phyloP scores from a whole-genome alignment of 2,113 vertebrate species.

The Desmodus rotundus region DNA sequence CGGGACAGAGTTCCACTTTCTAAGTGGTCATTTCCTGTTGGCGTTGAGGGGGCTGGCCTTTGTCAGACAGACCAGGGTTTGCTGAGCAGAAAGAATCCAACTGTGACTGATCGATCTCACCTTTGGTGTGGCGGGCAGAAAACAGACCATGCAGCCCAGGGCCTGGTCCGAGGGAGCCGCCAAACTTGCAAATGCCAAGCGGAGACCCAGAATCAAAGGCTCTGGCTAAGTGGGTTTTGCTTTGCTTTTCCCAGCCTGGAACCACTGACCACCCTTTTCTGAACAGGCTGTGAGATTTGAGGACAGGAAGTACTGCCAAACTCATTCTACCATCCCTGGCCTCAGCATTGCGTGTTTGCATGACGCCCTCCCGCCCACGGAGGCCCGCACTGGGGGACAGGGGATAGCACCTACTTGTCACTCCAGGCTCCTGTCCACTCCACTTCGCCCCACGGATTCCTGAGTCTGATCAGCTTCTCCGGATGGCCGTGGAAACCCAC shows the following conservation, averaged over 20 bases:
- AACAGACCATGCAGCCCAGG: neutral
- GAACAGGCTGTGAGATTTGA: neutral
- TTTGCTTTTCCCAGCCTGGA: slow-evolving; percentile 37
- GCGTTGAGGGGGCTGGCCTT: neutral
- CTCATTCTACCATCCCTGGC: rapidly evolving
- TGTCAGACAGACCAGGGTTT: neutral
- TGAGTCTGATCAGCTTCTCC: slow-evolving; percentile 82
- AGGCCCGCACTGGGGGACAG: neutral
- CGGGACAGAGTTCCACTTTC: neutral
- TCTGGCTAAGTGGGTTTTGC: neutral
- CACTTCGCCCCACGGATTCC: slow-evolving; percentile 92
- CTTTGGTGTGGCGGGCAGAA: neutral
- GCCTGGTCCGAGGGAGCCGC: neutral
- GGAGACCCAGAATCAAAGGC: neutral
- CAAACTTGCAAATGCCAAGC: neutral
- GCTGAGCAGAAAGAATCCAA: neutral
- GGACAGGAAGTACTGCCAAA: neutral
- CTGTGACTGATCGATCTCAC: neutral
- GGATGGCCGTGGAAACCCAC: slow-evolving; percentile 74
- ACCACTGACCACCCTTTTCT: neutral
- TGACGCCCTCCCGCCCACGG: rapidly evolving
- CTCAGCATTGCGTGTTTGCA: rapidly evolving
- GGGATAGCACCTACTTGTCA: slow-evolving; percentile 81
- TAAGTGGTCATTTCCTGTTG: neutral
- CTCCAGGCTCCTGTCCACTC: slow-evolving; percentile 94